Evolutionary conservation across 92 coral and sea anemone species (phyloP).

Genomic region (Phenganax marumi): DNA sequence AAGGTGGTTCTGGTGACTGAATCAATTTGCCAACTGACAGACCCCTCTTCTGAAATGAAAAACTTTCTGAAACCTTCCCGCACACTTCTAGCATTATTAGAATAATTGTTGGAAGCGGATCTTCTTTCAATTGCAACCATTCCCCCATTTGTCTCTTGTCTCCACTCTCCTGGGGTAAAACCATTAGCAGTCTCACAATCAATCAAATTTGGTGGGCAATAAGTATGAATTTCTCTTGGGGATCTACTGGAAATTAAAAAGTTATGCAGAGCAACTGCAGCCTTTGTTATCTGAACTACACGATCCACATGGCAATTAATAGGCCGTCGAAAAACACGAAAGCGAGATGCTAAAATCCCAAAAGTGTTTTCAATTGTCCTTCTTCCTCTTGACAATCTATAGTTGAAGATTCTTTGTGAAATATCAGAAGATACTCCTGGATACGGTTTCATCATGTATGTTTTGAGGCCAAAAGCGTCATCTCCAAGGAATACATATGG

Average conservation of each 20-base stretch:
- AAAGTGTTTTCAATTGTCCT: slow-evolving; percentile 10
- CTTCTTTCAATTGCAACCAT: background rate
- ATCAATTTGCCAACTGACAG: slow-evolving; percentile 12
- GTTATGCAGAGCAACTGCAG: background rate
- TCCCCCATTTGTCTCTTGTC: background rate
- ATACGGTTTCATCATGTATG: slow-evolving; percentile 20
- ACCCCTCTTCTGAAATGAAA: background rate
- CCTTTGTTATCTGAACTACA: background rate
- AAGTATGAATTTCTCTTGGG: background rate
- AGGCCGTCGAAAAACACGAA: slow-evolving; percentile 9
- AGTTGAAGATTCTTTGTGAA: slow-evolving; percentile 7
- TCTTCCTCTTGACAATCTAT: slow-evolving; percentile 12
- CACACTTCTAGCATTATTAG: background rate
- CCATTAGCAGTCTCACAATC: slow-evolving; percentile 8
- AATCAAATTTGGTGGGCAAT: slow-evolving; percentile 23
- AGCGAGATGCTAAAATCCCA: slow-evolving; percentile 9
- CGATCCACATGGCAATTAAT: background rate
- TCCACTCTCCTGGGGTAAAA: slow-evolving; percentile 15
- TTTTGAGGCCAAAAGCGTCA: slow-evolving; percentile 22
- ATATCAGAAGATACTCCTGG: slow-evolving; percentile 2
- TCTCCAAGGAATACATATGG: slow-evolving; percentile 24
- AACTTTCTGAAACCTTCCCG: slow-evolving; percentile 14
- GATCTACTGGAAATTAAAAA: slow-evolving; percentile 4
- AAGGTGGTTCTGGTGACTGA: background rate
- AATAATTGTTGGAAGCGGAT: background rate